Evolutionary conservation across 2,113 vertebrate species (phyloP).

Genomic region (Donacobius atricapilla): DNA sequence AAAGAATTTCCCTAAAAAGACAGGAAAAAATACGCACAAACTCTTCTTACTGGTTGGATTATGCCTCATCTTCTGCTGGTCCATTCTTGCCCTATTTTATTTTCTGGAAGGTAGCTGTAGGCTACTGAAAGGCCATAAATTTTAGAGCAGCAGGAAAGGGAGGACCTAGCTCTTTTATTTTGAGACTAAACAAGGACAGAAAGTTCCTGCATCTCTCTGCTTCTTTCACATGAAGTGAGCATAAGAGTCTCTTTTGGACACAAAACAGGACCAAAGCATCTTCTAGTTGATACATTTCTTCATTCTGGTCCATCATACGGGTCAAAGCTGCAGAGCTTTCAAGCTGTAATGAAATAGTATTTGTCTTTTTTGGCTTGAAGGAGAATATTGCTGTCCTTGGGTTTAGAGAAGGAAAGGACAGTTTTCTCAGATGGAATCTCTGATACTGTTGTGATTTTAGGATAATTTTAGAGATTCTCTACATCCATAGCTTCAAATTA

Average conservation of each 20-base stretch:
- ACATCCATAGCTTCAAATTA: background rate
- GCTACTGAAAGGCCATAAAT: background rate
- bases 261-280: background rate
- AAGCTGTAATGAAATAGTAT: background rate
- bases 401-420: background rate
- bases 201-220: background rate
- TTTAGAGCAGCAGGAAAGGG: background rate
- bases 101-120: background rate
- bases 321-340: background rate
- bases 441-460: background rate
- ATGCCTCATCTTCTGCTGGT: background rate
- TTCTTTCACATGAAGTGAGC: background rate
- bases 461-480: background rate
- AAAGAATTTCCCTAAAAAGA: background rate
- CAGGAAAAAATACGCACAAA: background rate
- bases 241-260: background rate
- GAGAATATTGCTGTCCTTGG: background rate
- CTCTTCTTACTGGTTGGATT: background rate
- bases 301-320: background rate
- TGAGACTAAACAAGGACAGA: background rate
- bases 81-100: background rate
- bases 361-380: background rate
- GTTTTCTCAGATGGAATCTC: background rate
- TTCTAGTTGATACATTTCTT: background rate
- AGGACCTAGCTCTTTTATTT: background rate